Base-by-base conservation (phyloP, 37 sponge, comb jelly and placozoan genomes). In the Chondrilla cf. caribensis region DNA sequence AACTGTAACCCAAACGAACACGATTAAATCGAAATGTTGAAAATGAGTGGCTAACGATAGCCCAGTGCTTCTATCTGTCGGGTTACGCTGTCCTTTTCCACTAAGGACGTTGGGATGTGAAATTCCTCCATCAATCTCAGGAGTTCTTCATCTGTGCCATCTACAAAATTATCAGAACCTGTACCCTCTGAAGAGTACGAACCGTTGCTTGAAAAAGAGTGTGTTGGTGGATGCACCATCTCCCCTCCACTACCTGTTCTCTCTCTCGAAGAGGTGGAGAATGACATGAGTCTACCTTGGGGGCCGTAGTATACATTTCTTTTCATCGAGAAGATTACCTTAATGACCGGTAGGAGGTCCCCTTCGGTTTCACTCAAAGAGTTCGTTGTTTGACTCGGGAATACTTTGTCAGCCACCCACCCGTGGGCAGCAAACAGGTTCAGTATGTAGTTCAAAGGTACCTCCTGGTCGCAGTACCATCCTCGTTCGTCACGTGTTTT, bases 71-170 rank as follows among this genome's bases (percentile, higher is more conserved):
- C 72, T 32, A 70, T 5, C 31, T 70, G 37, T 29, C 29, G 72
- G 5, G 72, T 70, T 11, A 70, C 38, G 8, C 38, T 17, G 54
- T 59, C 40, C 64, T 59, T 59, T 59, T 44, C 58, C 54, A 93
- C 60, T 22, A 93, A 57, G 32, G 82, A 70, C 3, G 85, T 60
- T 4, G 93, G 93, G 75, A 93, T 93, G 58, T 84, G 75, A 60
- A 93, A 93, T 58, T 93, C 93, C 58, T 86, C 54, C 93, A 93
- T 93, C 29, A 93, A 84, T 6, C 25, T 35, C 36, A 89, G 40
- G 70, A 93, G 79, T 47, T 93, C 93, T 38, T 86, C 87, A 37
- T 93, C 93, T 22, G 84, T 38, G 15, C 89, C 89, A 24, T 89
- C 89, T 5, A 93, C 31, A 18, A 80, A 37, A 14, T 58, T 60